Base-by-base conservation (phyloP, 2,113 vertebrate genomes). In the Sprattus sprattus region DNA sequence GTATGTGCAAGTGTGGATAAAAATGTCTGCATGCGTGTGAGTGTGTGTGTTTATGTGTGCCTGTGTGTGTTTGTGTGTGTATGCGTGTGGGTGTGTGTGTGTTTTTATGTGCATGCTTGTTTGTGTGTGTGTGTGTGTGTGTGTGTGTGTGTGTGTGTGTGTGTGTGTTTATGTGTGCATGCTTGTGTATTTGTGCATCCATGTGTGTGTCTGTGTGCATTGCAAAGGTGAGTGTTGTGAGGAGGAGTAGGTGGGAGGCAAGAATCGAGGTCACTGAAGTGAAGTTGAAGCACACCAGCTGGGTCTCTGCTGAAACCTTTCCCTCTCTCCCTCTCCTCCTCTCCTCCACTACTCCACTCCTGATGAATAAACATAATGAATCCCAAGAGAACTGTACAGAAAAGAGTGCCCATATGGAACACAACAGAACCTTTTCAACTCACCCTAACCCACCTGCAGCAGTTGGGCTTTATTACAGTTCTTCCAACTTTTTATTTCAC, bases 391-490 rank as follows among this genome's bases (percentile, higher is more conserved):
- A 87, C 85, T 87, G 88, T 52, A 90, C 87, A 90, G 89, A 91
- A 94, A 93, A 92, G 91, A 90, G 91, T 92, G 91, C 88, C 94
- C 94, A 94, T 93, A 95, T 94, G 93, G 94, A 93, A 93, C 94
- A 91, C 81, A 88, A 90, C 89, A 88, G 90, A 91, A 89, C 90
- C 90, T 86, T 91, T 91, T 88, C 89, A 67, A 84, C 92, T 95
- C 93, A 95, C 95, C 93, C 95, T 94, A 91, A 90, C 84, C 86
- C 93, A 89, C 92, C 85, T 88, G 91, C 28, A 22, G 20, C 20
- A 81, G 28, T 3, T 15, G 28, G 71, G 25, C 6, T 64, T 9
- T 16, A 57, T 60, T 60, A 4, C 18, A 60, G 4, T 60, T 20
- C 18, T 60, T 60, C 54, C 54, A 60, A 22, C n/a, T 25, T 28